Evolutionary conservation across 1,140 invertebrate genomes (phyloP).

Genomic region (Lepidurus couesii): DNA sequence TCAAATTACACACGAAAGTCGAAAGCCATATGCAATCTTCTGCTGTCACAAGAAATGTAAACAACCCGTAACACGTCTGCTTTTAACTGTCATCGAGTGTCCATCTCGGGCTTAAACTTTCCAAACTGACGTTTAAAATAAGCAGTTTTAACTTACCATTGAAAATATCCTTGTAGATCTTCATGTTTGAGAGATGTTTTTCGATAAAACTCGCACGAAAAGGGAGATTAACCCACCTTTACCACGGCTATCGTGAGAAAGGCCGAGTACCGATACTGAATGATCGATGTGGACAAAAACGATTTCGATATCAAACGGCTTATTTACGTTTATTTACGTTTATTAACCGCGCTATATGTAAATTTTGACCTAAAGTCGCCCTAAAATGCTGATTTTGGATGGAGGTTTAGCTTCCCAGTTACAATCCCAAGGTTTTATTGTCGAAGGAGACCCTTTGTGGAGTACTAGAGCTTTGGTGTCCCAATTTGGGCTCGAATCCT

Average conservation of each 20-base stretch:
- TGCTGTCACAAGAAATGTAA: conserved; percentile 23
- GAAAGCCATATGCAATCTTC: background rate
- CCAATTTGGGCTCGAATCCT: conserved; percentile 55
- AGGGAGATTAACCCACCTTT: conserved; percentile 6
- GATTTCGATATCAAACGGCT: background rate
- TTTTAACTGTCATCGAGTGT: conserved; percentile 6
- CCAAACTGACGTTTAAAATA: conserved; percentile 23
- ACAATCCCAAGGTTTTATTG: conserved; percentile 59
- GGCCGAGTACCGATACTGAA: background rate
- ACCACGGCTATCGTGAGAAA: background rate
- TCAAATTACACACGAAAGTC: background rate
- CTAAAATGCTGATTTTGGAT: conserved; percentile 49
- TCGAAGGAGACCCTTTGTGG: conserved; percentile 63
- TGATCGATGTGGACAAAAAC: background rate
- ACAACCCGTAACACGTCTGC: conserved; percentile 24
- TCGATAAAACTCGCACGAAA: conserved; percentile 57
- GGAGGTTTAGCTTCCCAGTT: conserved; percentile 73
- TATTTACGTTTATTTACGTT: too few species aligned
- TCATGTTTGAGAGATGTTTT: conserved; percentile 62
- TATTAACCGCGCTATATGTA: background rate
- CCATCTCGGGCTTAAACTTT: background rate
- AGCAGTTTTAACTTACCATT: conserved; percentile 60
- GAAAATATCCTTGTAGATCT: conserved; percentile 90
- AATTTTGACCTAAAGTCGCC: background rate
- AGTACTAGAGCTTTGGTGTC: conserved; percentile 66